These are phyloP conservation scores for Sesamia inferens DNA, from an alignment of 2,888 invertebrate species.

Conservation along the genomic window DNA sequence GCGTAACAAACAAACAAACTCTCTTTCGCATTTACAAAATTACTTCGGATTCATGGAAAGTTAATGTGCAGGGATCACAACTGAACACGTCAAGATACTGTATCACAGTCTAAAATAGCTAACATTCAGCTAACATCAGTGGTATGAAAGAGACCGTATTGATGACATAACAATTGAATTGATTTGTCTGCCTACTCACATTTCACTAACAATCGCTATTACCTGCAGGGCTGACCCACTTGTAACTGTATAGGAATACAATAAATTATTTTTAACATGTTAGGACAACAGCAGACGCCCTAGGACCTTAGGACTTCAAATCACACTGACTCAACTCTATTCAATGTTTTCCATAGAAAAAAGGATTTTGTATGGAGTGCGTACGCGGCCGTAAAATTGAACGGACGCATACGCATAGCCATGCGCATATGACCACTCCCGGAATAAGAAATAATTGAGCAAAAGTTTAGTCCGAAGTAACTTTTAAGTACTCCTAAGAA, in stretches of 20 bases:
- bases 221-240: constrained; percentile 32
- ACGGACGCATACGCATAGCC: background rate
- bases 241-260: too few relatives aligned
- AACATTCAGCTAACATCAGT: background rate
- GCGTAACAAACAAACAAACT: too few relatives aligned
- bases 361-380: too few relatives aligned
- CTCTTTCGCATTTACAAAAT: too few relatives aligned
- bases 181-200: constrained; percentile 20
- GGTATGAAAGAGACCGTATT: background rate
- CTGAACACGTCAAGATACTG: background rate
- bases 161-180: constrained; percentile 39
- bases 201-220: constrained; percentile 18
- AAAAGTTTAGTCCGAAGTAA: background rate
- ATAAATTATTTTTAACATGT: background rate
- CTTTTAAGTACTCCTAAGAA: background rate
- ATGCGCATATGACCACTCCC: background rate
- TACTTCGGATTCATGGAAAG: background rate
- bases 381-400: too few relatives aligned
- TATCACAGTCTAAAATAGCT: background rate
- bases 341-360: too few relatives aligned
- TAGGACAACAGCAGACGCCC: background rate
- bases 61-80: background rate
- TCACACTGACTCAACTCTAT: too few relatives aligned
- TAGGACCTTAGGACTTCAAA: too few relatives aligned
- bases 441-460: background rate